Conservation (phyloP, 53 echinoderm and acorn worm species). For the Holothuria leucospilota region DNA sequence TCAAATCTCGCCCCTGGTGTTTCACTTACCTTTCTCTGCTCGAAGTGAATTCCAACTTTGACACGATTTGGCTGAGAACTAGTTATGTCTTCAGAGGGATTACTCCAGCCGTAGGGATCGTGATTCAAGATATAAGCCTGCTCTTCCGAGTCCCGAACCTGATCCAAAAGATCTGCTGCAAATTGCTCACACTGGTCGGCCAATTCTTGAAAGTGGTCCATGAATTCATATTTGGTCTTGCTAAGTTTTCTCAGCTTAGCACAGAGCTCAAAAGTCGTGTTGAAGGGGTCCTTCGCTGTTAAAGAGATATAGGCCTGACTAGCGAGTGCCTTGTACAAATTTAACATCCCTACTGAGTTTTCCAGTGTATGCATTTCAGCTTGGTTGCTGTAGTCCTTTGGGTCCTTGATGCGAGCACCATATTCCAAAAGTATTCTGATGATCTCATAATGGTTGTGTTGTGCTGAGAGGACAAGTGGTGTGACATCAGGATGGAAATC, state of each 20-base stretch:
- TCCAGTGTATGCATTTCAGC: conserved; percentile 88
- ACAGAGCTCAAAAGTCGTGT: conserved; percentile 94
- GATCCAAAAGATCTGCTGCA: conserved; percentile 90
- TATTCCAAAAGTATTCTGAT: conserved; percentile 88
- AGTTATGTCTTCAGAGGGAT: conserved; percentile 74
- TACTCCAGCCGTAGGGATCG: conserved; percentile 96
- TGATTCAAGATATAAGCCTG: conserved; percentile 91
- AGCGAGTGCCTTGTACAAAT: conserved; percentile 89
- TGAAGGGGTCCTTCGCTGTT: conserved; percentile 91
- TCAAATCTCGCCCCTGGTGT: no score
- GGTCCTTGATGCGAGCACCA: conserved; percentile 91
- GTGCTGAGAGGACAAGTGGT: conserved; percentile 90
- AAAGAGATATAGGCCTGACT: conserved; percentile 95
- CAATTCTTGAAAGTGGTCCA: conserved; percentile 89
- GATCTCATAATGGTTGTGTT: conserved; percentile 95
- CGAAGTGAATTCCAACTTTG: conserved; percentile 93
- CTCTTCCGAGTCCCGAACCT: conserved; percentile 92
- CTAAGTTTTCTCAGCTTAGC: conserved; percentile 86
- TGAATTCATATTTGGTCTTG: conserved; percentile 91
- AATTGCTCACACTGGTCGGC: conserved; percentile 94
- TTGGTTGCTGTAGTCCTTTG: conserved; percentile 77
- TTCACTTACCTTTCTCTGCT: conserved; percentile 90
- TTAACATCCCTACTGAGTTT: conserved; percentile 96
- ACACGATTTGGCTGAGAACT: conserved; percentile 84
- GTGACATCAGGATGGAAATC: conserved; percentile 98